Evolutionary conservation across 2,888 invertebrate genomes (phyloP), one percentile per base, ranked within the genome.

Genomic region (Ochropacha duplaris): DNA sequence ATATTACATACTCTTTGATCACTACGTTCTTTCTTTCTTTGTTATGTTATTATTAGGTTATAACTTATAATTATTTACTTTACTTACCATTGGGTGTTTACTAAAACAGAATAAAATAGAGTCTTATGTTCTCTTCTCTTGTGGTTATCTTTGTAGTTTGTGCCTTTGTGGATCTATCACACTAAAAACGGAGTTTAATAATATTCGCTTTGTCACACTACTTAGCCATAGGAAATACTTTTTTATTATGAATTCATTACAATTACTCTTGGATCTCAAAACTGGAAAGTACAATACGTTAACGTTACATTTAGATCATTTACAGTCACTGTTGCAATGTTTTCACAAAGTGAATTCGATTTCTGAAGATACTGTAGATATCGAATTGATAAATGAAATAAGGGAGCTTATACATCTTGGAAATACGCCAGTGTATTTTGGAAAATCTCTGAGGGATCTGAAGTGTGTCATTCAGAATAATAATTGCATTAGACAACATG

Each of bases 401-500:
- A 78, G 71, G 64, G 52, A 55, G 50, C 50, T 76, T 50, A 49
- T 57, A 16, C 50, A 3, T 0, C 34, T 55, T 52, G 72, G 62
- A 26, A 67, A 68, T 60, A 64, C 74, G 24, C 55, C 61, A 49
- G 49, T 90, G 54, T 83, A 74, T 68, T 88, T 92, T 72, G 89
- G 90, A 0, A 84, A 79, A 74, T 79, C 84, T n/a, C 64, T 92
- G 54, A 77, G 78, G 61, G 80, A 89, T 28, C 56, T 92, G 0
- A 89, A 86, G 72, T 80, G 84, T 62, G 64, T 81, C 12, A 64
- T 90, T 22, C 74, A 78, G 59, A 80, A 84, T 50, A 74, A 79
- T 3, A 16, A 34, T 52, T 66, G 61, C 55, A 50, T 69, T 4
- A 80, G 87, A 66, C 65, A 79, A 59, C 89, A 90, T 71, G 79